phyloP scores from a whole-genome alignment of 2,797 vertebrate species.

The Denticeps clupeoides region DNA sequence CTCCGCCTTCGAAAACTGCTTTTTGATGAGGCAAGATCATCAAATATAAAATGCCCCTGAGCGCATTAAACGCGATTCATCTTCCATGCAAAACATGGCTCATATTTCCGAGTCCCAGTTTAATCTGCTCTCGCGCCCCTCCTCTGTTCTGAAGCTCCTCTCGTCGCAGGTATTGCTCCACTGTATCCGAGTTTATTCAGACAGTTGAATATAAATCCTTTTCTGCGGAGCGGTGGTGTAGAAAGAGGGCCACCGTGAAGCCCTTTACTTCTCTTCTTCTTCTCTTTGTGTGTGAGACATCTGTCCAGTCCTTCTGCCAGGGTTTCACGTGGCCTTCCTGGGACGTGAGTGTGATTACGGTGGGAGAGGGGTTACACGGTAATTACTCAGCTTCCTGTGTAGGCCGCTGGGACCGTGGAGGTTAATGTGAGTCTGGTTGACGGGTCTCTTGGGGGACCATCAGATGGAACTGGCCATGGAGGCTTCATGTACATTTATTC shows the following conservation, averaged over 20 bases:
- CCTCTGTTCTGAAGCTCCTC: conserved; percentile 19
- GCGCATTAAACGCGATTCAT: conserved; percentile 55
- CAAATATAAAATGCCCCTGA: conserved; percentile 23
- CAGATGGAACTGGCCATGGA: neutral
- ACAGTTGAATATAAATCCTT: conserved; percentile 36
- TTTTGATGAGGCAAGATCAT: no score
- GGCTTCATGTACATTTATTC: neutral
- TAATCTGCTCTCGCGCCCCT: conserved; percentile 63
- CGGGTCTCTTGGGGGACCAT: neutral
- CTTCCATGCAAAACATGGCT: conserved; percentile 59
- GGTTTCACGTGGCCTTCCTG: no score
- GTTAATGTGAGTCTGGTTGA: conserved; percentile 4
- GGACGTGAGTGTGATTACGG: conserved; percentile 9
- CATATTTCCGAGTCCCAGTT: conserved; percentile 62
- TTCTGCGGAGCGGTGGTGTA: conserved; percentile 30
- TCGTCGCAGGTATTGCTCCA: conserved; percentile 58
- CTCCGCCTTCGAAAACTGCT: no score
- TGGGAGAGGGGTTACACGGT: conserved; percentile 11
- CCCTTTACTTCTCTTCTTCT: no score
- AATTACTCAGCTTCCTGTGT: neutral
- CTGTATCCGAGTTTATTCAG: conserved; percentile 62
- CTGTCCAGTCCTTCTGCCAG: no score
- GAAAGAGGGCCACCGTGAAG: no score
- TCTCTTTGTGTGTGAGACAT: no score
- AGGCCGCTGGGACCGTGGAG: neutral